These are phyloP conservation scores for Sinodicranocentrus sp. DNA, from an alignment of 2,888 invertebrate genomes.

Conservation along the genomic window DNA sequence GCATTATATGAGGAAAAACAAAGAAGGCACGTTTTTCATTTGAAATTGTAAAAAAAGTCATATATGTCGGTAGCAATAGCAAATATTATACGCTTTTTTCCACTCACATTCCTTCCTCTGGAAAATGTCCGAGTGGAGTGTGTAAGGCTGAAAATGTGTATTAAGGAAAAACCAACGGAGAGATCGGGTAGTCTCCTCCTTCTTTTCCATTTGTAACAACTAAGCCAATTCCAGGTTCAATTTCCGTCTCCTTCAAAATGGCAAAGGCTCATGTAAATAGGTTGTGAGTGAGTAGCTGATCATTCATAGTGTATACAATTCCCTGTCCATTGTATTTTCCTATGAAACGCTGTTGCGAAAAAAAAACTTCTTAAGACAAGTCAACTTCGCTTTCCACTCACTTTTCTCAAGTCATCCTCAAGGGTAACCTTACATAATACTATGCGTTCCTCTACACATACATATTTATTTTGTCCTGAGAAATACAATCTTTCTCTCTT, in stretches of 20 bases:
- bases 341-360: too few species aligned
- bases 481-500: constrained; percentile 42
- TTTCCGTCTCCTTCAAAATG: constrained; percentile 35
- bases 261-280: constrained; percentile 27
- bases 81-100: too few species aligned
- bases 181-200: constrained; percentile 29
- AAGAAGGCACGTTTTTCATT: constrained; percentile 11
- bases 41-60: constrained; percentile 36
- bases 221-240: constrained; percentile 60
- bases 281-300: constrained; percentile 12
- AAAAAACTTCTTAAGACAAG: constrained; percentile 30
- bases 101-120: background rate
- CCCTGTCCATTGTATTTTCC: too few species aligned
- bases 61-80: too few species aligned
- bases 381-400: constrained; percentile 43
- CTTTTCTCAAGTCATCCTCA: constrained; percentile 42
- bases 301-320: constrained; percentile 34
- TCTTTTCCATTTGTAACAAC: constrained; percentile 48
- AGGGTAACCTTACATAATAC: constrained; percentile 38
- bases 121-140: background rate
- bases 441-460: background rate
- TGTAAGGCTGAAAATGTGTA: constrained; percentile 7
- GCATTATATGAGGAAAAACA: too few species aligned
- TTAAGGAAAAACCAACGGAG: background rate
- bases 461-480: constrained; percentile 7